These are phyloP conservation scores for Malurus splendens DNA, from an alignment of 2,797 vertebrate genomes.

Conservation along the genomic window DNA sequence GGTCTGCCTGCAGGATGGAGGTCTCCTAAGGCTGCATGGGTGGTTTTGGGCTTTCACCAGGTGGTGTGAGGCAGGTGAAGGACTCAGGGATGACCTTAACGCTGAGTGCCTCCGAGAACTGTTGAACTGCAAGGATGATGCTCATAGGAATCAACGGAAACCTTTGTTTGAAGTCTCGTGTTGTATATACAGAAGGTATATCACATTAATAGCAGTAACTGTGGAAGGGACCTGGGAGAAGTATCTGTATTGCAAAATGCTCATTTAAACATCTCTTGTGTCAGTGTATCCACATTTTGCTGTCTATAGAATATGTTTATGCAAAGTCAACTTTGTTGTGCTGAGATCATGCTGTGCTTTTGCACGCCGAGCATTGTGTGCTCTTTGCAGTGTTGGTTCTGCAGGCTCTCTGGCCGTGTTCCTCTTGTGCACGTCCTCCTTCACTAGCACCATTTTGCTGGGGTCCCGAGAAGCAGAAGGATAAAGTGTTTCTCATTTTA, in stretches of 20 bases:
- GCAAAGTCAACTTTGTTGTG: not conserved
- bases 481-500: not conserved
- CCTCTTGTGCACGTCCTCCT: not conserved
- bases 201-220: not conserved
- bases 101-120: not conserved
- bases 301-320: not conserved
- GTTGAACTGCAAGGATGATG: not conserved
- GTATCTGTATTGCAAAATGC: not conserved
- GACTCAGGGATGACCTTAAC: not conserved
- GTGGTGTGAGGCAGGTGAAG: not conserved
- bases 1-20: not conserved
- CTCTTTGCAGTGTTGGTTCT: not conserved
- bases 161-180: constrained; percentile 28
- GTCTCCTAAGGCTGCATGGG: not conserved
- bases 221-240: not conserved
- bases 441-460: not conserved
- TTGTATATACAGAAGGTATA: not conserved
- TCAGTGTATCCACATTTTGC: not conserved
- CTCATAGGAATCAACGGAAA: not conserved
- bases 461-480: not conserved
- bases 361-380: not conserved
- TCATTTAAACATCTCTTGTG: not conserved
- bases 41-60: not conserved
- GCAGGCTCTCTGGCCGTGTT: not conserved
- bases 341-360: not conserved